Evolutionary conservation across 2,797 vertebrate genomes (phyloP).

Genomic region (Huso huso): DNA sequence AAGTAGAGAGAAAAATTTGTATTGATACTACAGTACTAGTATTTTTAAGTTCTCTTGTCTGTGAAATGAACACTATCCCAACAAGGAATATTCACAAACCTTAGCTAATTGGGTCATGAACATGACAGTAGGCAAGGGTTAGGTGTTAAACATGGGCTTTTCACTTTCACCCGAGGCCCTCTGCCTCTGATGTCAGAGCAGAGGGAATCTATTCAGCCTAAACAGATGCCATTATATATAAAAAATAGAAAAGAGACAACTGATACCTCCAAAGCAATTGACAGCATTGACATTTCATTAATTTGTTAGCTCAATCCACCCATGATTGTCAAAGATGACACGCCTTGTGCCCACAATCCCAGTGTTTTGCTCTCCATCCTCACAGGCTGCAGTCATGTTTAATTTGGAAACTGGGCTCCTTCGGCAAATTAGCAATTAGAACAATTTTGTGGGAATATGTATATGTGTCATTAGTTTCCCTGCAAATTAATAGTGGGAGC

Average conservation of each 20-base stretch:
- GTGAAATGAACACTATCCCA: conserved; percentile 29
- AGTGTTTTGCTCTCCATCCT: conserved; percentile 55
- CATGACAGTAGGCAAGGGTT: conserved; percentile 25
- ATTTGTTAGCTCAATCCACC: conserved; percentile 65
- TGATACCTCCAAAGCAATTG: conserved; percentile 52
- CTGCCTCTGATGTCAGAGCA: conserved; percentile 22
- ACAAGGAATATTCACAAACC: conserved; percentile 41
- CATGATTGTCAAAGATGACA: conserved; percentile 47
- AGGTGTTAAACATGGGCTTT: conserved; percentile 38
- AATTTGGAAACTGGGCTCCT: conserved; percentile 87
- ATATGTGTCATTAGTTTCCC: conserved; percentile 97
- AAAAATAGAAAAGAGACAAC: conserved; percentile 43
- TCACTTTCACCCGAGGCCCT: conserved; percentile 32
- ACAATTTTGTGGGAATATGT: conserved; percentile 95
- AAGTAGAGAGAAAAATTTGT: conserved; percentile 1
- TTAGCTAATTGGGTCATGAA: conserved; percentile 33
- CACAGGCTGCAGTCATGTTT: conserved; percentile 77
- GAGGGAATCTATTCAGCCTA: conserved; percentile 23
- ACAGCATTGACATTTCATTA: conserved; percentile 69
- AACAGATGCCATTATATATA: conserved; percentile 42
- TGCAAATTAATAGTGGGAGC: conserved; percentile 91
- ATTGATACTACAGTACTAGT: neutral
- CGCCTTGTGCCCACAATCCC: conserved; percentile 35
- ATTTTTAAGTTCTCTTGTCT: conserved; percentile 40
- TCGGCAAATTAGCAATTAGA: conserved; percentile 98